Conservation (phyloP, 2,797 vertebrate species). For the Sarcophilus harrisii region DNA sequence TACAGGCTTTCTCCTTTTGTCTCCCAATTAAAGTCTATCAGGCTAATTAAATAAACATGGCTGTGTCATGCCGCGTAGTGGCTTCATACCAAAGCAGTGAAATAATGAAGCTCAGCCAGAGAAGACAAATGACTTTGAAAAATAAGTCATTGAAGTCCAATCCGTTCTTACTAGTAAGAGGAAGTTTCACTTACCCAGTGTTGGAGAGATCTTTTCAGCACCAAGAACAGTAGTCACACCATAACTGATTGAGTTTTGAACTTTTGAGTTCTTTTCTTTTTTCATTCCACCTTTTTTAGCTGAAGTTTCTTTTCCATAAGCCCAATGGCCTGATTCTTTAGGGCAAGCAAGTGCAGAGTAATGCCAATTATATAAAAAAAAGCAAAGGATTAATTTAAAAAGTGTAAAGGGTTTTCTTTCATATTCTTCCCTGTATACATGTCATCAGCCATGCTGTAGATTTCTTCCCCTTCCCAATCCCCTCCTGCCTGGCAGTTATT, state of each 20-base stretch:
- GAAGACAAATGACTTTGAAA: conserved; percentile 72
- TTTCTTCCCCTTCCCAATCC: conserved; percentile 39
- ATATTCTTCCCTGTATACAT: conserved; percentile 67
- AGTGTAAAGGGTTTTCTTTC: conserved; percentile 78
- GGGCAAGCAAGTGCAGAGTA: conserved; percentile 75
- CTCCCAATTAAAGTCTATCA: conserved; percentile 79
- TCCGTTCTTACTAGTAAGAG: conserved; percentile 57
- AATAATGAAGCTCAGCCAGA: conserved; percentile 73
- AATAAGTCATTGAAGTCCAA: conserved; percentile 67
- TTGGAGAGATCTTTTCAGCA: neutral
- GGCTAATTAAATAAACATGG: conserved; percentile 80
- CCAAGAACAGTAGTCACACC: neutral
- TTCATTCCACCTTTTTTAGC: too few relatives aligned
- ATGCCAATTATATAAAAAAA: conserved; percentile 79
- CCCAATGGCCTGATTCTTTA: conserved; percentile 58
- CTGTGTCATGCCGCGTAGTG: conserved; percentile 72
- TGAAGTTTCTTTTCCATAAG: conserved; percentile 57
- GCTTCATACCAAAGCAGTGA: conserved; percentile 66
- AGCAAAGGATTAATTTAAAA: conserved; percentile 84
- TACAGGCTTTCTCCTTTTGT: conserved; percentile 76
- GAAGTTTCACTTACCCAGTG: neutral
- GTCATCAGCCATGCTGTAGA: conserved; percentile 77
- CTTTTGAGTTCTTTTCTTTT: neutral
- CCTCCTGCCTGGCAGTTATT: conserved; percentile 78
- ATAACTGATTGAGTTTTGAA: neutral